Conservation (phyloP, 2,113 vertebrate species). For the Hippocampus zosterae region DNA sequence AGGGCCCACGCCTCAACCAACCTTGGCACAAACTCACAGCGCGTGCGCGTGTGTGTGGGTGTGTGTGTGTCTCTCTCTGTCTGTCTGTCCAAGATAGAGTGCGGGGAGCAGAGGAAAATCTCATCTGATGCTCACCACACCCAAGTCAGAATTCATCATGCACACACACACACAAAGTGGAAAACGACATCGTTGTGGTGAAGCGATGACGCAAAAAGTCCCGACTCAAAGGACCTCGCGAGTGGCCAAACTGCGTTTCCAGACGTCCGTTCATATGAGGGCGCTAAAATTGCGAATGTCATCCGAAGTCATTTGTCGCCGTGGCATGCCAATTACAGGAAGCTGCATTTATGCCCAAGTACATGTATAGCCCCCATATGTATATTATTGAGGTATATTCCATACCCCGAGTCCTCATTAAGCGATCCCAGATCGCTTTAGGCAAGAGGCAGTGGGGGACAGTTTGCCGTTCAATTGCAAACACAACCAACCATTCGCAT, state of each 20-base stretch:
- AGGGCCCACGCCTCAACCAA: conserved; percentile 71
- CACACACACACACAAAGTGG: conserved; percentile 47
- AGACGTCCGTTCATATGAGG: conserved; percentile 3
- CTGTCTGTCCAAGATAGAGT: conserved; percentile 24
- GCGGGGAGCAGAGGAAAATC: conserved; percentile 66
- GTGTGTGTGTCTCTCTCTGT: conserved; percentile 24
- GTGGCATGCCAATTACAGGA: neutral
- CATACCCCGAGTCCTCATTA: no score
- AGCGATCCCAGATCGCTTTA: no score
- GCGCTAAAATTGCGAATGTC: conserved; percentile 1
- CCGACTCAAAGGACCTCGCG: conserved; percentile 23
- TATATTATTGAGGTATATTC: no score
- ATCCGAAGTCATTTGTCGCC: neutral
- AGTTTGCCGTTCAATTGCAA: no score
- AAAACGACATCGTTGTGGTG: conserved; percentile 66
- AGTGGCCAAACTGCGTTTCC: conserved; percentile 54
- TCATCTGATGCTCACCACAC: conserved; percentile 71
- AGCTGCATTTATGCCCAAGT: neutral
- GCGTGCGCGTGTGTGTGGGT: neutral
- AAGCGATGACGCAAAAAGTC: conserved; percentile 51
- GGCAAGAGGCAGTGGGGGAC: no score
- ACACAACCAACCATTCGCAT: no score
- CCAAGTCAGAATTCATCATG: conserved; percentile 66
- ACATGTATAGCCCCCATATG: neutral
- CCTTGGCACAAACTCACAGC: conserved; percentile 43